Evolutionary conservation across 2,888 invertebrate species (phyloP).

Genomic region (Aspidiotus destructor): DNA sequence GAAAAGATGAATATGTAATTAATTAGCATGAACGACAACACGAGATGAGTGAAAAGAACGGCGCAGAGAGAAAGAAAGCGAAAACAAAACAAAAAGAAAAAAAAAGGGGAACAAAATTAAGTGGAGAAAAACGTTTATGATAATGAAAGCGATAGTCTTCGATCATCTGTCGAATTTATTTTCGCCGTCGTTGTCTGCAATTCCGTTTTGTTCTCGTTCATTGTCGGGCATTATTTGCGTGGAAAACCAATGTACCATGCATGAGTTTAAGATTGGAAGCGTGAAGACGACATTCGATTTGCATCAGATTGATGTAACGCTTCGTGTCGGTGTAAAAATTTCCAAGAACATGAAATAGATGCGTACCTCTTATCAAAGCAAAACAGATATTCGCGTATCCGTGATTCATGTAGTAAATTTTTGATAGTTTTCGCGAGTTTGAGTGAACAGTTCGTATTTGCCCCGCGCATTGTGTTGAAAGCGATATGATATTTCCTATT

Average conservation of each 20-base stretch:
- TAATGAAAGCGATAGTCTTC: conserved; percentile 24
- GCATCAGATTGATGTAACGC: not conserved
- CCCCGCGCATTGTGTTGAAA: no score
- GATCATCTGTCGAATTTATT: conserved; percentile 17
- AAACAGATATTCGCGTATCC: no score
- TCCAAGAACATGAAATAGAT: no score
- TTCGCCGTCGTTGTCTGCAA: conserved; percentile 12
- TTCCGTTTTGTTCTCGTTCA: not conserved
- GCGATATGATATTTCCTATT: conserved; percentile 17
- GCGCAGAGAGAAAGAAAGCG: conserved; percentile 16
- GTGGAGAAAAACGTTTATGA: conserved; percentile 12
- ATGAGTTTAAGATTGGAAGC: conserved; percentile 27
- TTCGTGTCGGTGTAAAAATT: not conserved
- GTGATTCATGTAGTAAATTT: no score
- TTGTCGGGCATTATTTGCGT: conserved; percentile 4
- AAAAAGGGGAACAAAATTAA: conserved; percentile 7
- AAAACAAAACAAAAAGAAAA: conserved; percentile 17
- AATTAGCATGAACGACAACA: no score
- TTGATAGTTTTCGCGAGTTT: no score
- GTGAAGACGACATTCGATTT: conserved; percentile 18
- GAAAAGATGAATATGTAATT: no score
- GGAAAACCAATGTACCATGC: conserved; percentile 20
- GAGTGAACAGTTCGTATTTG: no score
- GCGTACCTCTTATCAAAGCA: no score
- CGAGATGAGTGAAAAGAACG: no score